Evolutionary conservation across 1,140 invertebrate species (phyloP).

Genomic region (Vanessa tameamea): DNA sequence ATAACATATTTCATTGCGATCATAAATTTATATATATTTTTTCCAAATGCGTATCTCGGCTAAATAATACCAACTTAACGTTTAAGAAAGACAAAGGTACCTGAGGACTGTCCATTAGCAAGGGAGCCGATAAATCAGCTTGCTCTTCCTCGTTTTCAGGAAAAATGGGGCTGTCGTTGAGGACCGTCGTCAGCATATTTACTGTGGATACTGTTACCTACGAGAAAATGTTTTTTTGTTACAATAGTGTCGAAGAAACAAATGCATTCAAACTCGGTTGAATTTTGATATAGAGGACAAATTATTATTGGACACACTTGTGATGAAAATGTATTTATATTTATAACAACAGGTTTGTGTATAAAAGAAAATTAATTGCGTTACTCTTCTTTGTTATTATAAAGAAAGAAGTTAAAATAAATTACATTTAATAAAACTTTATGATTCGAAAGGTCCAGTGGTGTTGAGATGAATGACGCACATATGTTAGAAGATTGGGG

Average conservation of each 20-base stretch:
- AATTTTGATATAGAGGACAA: too few relatives aligned
- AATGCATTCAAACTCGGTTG: not conserved
- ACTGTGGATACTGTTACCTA: conserved; percentile 93
- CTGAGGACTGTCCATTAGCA: conserved; percentile 89
- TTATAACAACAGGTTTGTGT: too few relatives aligned
- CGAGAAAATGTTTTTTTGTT: not conserved
- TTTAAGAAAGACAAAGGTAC: conserved; percentile 45
- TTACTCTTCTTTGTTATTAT: too few relatives aligned
- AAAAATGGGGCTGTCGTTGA: conserved; percentile 94
- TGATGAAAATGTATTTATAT: too few relatives aligned
- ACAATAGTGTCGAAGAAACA: not conserved
- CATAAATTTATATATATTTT: not conserved
- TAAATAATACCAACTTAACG: not conserved
- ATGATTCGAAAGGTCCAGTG: too few relatives aligned
- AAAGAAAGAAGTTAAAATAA: too few relatives aligned
- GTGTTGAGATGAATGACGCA: too few relatives aligned
- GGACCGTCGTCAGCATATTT: conserved; percentile 93
- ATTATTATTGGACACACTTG: too few relatives aligned
- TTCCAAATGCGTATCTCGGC: too few relatives aligned
- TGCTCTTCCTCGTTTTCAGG: conserved; percentile 89
- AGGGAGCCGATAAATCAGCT: conserved; percentile 83
- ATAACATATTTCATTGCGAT: not conserved
- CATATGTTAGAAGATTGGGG: too few relatives aligned
- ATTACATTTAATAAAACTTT: too few relatives aligned
- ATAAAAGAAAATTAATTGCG: too few relatives aligned